Evolutionary conservation across 2,888 invertebrate genomes (phyloP).

Genomic region (Drosophila nr. perissopoda): DNA sequence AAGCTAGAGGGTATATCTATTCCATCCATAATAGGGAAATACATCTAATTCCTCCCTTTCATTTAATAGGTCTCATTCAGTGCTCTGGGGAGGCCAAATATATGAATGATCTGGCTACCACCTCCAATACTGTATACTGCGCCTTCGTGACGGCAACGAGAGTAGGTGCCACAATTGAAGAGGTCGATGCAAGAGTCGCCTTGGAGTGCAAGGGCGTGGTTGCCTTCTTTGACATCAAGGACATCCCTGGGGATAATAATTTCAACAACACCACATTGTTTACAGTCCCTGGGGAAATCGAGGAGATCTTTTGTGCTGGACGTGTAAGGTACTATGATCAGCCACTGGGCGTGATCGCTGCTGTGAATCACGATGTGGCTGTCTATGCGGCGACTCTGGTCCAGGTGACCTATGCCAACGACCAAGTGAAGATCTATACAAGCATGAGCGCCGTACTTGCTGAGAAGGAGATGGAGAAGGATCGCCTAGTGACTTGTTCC

Average conservation of each 20-base stretch:
- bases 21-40: rapidly evolving
- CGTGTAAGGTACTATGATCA: constrained; percentile 88
- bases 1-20: constrained; percentile 89
- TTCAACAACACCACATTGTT: constrained; percentile 86
- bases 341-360: constrained; percentile 90
- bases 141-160: constrained; percentile 87
- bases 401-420: constrained; percentile 85
- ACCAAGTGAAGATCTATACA: constrained; percentile 61
- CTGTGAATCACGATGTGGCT: constrained; percentile 87
- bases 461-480: constrained; percentile 39
- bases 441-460: constrained; percentile 85
- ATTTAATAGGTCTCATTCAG: constrained; percentile 84
- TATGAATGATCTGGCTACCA: constrained; percentile 90
- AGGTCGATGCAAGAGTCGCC: constrained; percentile 86
- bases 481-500: constrained; percentile 55
- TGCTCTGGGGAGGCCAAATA: constrained; percentile 92
- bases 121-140: constrained; percentile 86
- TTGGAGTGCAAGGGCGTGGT: constrained; percentile 86
- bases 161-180: constrained; percentile 86
- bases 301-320: constrained; percentile 82
- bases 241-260: constrained; percentile 86
- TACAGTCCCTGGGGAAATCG: constrained; percentile 61
- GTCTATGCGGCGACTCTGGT: constrained; percentile 85
- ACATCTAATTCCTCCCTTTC: neutral
- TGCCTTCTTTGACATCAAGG: constrained; percentile 87